Evolutionary conservation across 2,113 vertebrate genomes (phyloP).

Genomic region (Benitochromis conjunctus): DNA sequence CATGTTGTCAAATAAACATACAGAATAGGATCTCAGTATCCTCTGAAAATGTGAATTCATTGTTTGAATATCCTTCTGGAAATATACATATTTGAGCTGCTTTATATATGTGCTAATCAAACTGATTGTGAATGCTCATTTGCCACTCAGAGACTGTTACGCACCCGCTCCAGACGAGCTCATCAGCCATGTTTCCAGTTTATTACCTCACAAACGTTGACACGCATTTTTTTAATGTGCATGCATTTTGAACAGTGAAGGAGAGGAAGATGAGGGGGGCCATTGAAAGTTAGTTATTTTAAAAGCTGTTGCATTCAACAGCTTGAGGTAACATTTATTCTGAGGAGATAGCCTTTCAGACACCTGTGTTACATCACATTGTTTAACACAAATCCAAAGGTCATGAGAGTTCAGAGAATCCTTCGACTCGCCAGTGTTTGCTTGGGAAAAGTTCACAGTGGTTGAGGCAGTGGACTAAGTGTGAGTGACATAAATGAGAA

Average conservation of each 20-base stretch:
- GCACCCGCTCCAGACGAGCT: not conserved
- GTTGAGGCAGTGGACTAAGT: not conserved
- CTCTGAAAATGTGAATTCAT: not conserved
- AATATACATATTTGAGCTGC: not conserved
- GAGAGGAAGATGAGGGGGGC: not conserved
- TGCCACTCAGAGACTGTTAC: not conserved
- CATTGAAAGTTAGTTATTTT: not conserved
- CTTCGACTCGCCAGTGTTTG: not conserved
- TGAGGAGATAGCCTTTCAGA: not conserved
- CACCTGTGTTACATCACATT: slow-evolving; percentile 14
- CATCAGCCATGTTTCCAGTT: not conserved
- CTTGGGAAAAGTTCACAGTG: not conserved
- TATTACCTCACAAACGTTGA: not conserved
- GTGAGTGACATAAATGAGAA: not conserved
- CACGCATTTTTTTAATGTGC: not conserved
- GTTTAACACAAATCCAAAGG: not conserved
- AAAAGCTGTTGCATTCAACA: not conserved
- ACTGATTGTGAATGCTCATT: not conserved
- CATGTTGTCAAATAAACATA: not conserved
- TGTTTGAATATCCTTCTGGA: not conserved
- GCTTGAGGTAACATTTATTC: not conserved
- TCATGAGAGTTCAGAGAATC: not conserved
- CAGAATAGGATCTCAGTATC: not conserved
- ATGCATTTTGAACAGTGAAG: not conserved
- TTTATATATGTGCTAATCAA: not conserved